A percentile compares a stretch with the other conserved stretches of the same genome.
These are phyloP conservation scores for Zapornia atra DNA, from an alignment of 2,113 vertebrate genomes.

Conservation along the genomic window DNA sequence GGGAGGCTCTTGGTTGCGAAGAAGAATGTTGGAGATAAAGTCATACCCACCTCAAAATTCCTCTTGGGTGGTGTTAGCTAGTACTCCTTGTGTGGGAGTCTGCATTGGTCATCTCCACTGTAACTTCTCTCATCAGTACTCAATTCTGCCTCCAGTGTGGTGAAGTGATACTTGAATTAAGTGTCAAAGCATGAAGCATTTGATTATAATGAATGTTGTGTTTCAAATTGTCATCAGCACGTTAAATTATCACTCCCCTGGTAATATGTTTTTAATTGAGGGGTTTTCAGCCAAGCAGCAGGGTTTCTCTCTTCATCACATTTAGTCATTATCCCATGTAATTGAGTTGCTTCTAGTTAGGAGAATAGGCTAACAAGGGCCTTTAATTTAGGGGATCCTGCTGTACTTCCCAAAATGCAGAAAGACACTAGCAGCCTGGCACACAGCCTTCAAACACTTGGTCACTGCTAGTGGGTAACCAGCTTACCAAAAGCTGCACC, in stretches of 20 bases:
- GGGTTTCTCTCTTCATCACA: slow-evolving; percentile 2
- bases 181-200: background rate
- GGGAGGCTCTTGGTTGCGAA: background rate
- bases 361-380: background rate
- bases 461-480: background rate
- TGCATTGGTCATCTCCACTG: background rate
- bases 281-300: background rate
- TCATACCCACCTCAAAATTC: background rate
- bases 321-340: slow-evolving; percentile 12
- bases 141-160: background rate
- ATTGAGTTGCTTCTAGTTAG: background rate
- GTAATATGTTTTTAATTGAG: slow-evolving; percentile 42
- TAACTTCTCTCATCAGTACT: background rate
- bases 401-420: background rate
- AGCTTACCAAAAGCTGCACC: background rate
- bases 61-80: background rate
- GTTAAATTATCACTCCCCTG: slow-evolving; percentile 3
- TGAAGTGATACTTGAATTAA: slow-evolving; percentile 13
- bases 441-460: background rate
- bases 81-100: background rate
- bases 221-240: background rate
- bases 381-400: background rate
- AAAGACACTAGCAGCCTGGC: background rate
- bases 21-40: background rate
- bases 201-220: background rate